phyloP scores from a whole-genome alignment of 2,113 vertebrate genomes.

The Melanerpes formicivorus region DNA sequence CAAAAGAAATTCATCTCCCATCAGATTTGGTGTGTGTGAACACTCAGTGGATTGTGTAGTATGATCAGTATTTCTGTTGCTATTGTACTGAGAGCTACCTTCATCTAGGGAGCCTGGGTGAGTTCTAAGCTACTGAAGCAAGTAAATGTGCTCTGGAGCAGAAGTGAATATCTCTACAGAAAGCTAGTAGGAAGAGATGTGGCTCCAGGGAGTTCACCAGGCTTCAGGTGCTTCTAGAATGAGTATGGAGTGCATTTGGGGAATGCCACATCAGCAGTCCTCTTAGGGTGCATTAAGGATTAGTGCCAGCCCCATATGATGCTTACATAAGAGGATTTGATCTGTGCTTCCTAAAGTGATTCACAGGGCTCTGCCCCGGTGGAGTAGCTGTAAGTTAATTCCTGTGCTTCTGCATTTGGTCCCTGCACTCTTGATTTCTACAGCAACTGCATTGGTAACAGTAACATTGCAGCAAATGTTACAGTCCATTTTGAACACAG shows the following conservation, averaged over 20 bases:
- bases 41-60: background rate
- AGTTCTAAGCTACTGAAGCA: background rate
- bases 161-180: background rate
- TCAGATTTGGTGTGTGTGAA: background rate
- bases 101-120: background rate
- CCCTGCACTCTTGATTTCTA: background rate
- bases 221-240: slow-evolving; percentile 32
- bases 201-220: background rate
- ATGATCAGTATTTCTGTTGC: background rate
- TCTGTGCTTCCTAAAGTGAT: slow-evolving; percentile 44
- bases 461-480: background rate
- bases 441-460: background rate
- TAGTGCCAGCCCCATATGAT: background rate
- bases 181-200: background rate
- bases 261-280: slow-evolving; percentile 66
- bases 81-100: background rate
- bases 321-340: slow-evolving; percentile 52
- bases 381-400: slow-evolving; percentile 20
- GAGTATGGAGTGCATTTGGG: background rate
- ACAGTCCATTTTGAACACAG: background rate
- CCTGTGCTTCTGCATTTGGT: background rate
- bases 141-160: background rate
- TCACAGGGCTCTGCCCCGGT: slow-evolving; percentile 51
- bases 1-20: background rate
- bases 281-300: background rate